These are phyloP conservation scores for Smutsia gigantea DNA, from an alignment of 2,797 vertebrate genomes.

Conservation along the genomic window DNA sequence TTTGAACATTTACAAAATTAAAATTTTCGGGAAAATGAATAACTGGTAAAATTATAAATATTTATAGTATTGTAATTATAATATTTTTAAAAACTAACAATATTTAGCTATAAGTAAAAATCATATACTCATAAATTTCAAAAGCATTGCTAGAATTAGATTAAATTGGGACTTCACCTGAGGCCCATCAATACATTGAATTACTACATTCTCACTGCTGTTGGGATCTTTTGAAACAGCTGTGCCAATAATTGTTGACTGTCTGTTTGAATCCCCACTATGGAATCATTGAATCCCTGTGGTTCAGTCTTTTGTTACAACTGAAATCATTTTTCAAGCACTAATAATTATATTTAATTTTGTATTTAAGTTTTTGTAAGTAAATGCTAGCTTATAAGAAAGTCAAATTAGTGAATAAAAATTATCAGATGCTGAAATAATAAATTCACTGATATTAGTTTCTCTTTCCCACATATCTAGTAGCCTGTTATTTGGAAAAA, in stretches of 20 bases:
- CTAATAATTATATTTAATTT: neutral
- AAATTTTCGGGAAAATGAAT: neutral
- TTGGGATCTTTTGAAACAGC: neutral
- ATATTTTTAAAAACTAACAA: neutral
- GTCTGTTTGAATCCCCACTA: neutral
- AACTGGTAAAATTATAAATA: neutral
- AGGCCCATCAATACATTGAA: neutral
- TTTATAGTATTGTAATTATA: neutral
- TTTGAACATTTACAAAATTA: neutral
- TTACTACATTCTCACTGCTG: neutral
- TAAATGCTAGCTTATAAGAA: neutral
- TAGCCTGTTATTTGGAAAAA: neutral
- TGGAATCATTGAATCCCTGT: neutral
- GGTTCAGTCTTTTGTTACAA: neutral
- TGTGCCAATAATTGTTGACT: neutral
- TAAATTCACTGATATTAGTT: neutral
- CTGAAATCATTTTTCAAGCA: neutral
- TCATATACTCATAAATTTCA: neutral
- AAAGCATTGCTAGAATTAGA: neutral
- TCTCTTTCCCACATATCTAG: neutral
- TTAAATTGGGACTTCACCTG: neutral
- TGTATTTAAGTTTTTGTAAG: neutral
- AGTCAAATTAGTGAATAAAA: neutral
- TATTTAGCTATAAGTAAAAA: conserved; percentile 1
- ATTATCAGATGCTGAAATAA: neutral